phyloP scores from a whole-genome alignment of 2,888 invertebrate genomes.

The Phoenoteleia sp. region DNA sequence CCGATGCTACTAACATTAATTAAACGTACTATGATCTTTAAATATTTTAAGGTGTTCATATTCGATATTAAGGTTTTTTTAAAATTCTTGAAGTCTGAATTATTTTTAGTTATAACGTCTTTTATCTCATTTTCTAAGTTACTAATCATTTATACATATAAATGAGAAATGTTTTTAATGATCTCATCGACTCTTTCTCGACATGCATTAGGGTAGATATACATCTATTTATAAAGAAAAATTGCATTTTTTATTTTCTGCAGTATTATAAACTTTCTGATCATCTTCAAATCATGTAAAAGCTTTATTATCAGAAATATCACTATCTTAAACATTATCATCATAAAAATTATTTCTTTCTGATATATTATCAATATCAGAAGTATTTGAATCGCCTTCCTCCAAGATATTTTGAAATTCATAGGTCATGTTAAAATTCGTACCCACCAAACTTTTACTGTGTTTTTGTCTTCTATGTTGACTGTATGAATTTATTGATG shows the following conservation, averaged over 20 bases:
- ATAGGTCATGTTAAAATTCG: not conserved
- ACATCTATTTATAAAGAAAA: not conserved
- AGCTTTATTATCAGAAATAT: not conserved
- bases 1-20: too few species aligned
- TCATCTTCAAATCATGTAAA: not conserved
- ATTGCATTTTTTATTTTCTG: not conserved
- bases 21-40: constrained; percentile 49
- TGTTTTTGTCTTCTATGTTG: constrained; percentile 19
- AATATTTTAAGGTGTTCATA: constrained; percentile 46
- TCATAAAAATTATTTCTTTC: not conserved
- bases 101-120: not conserved
- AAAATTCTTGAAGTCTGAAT: constrained; percentile 31
- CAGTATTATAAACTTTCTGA: not conserved
- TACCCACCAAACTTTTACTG: too few species aligned
- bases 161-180: constrained; percentile 7
- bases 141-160: not conserved
- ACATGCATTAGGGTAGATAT: not conserved
- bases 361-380: not conserved
- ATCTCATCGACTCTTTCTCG: constrained; percentile 1
- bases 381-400: not conserved
- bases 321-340: not conserved
- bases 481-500: constrained; percentile 14
- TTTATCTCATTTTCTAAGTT: not conserved
- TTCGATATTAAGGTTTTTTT: constrained; percentile 55
- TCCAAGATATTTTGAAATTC: not conserved